These are phyloP conservation scores for Scolopax mira DNA, from an alignment of 2,113 vertebrate genomes.

Conservation along the genomic window DNA sequence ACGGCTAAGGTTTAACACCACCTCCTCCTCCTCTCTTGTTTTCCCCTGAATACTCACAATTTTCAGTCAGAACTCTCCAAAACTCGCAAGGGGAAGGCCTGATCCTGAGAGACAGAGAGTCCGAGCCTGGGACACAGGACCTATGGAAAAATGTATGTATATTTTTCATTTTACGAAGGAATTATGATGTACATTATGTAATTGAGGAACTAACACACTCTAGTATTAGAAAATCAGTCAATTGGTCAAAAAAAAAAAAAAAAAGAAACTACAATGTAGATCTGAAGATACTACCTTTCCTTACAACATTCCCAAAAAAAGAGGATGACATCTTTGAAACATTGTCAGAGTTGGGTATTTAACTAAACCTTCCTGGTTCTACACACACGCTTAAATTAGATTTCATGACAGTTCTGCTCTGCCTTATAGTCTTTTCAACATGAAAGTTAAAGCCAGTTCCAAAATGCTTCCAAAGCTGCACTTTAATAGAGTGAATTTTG, in stretches of 20 bases:
- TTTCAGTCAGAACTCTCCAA: not conserved
- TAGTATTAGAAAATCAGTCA: not conserved
- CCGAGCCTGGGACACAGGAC: fast-evolving
- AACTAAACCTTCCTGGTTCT: not conserved
- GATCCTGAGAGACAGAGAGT: not conserved
- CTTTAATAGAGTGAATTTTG: not conserved
- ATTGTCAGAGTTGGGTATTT: not conserved
- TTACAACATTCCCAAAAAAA: not conserved
- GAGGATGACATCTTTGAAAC: not conserved
- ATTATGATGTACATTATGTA: fast-evolving
- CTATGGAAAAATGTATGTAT: not conserved
- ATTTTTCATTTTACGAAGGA: not conserved
- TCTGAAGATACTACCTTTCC: not conserved
- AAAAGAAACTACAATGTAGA: fast-evolving
- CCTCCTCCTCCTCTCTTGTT: fast-evolving
- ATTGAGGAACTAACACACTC: not conserved
- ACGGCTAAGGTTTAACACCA: fast-evolving
- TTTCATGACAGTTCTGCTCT: not conserved
- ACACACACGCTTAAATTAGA: not conserved
- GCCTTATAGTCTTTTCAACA: not conserved
- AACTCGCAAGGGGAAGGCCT: not conserved
- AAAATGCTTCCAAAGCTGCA: not conserved
- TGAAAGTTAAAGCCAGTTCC: not conserved
- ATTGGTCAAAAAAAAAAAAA: not conserved
- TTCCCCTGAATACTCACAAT: fast-evolving